Conservation (phyloP, 2,113 vertebrate species). For the Aviceda subcristata region DNA sequence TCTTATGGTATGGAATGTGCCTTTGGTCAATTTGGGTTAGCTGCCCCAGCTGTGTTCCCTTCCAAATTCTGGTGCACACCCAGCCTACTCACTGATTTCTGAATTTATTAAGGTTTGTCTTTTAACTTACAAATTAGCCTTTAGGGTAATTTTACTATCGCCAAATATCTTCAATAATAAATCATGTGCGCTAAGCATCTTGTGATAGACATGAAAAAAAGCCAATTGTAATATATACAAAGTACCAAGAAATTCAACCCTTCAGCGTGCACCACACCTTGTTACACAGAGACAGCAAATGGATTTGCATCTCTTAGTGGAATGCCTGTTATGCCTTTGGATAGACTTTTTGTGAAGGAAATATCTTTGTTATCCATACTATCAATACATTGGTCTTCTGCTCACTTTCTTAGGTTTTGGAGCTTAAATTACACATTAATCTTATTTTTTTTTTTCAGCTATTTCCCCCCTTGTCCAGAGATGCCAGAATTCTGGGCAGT, state of each 20-base stretch:
- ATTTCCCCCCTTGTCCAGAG: not conserved
- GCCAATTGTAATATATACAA: no score
- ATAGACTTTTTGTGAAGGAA: not conserved
- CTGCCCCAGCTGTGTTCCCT: not conserved
- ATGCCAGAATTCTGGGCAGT: not conserved
- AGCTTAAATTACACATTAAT: not conserved
- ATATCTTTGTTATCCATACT: not conserved
- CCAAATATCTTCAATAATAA: not conserved
- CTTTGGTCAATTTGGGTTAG: not conserved
- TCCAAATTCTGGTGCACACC: not conserved
- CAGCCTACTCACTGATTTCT: not conserved
- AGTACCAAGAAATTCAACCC: not conserved
- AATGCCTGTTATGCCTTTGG: not conserved
- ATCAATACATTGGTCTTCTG: not conserved
- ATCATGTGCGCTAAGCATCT: not conserved
- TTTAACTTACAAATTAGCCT: not conserved
- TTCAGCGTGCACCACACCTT: not conserved
- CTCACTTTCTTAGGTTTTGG: not conserved
- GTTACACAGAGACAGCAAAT: not conserved
- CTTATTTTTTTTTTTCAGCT: not conserved
- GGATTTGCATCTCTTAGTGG: not conserved
- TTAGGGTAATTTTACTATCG: not conserved
- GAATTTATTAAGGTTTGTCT: not conserved
- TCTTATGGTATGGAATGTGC: not conserved
- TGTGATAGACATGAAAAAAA: not conserved